phyloP scores from a whole-genome alignment of 2,888 invertebrate species.

The Phasia obesa region DNA sequence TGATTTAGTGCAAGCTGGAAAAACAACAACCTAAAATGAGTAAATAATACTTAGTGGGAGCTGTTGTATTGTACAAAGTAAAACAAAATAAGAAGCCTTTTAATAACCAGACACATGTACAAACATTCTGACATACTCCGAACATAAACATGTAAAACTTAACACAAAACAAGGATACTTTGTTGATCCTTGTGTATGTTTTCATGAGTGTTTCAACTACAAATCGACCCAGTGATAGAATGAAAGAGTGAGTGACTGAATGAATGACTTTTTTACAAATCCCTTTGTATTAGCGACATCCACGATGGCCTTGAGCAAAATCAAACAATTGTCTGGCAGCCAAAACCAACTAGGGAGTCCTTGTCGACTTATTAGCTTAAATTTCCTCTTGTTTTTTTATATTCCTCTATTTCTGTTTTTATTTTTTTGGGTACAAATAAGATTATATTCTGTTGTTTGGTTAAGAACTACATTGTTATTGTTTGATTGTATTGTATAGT shows the following conservation, averaged over 20 bases:
- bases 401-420: neutral
- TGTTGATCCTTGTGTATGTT: slow-evolving; percentile 18
- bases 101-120: too few species aligned
- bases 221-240: neutral
- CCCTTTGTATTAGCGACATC: slow-evolving; percentile 51
- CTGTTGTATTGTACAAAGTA: too few species aligned
- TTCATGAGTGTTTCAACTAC: slow-evolving; percentile 8
- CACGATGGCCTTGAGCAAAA: neutral
- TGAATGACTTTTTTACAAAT: neutral
- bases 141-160: slow-evolving; percentile 13
- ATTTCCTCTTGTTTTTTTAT: neutral
- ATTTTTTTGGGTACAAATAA: too few species aligned
- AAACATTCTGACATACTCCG: too few species aligned
- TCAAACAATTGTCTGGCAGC: too few species aligned
- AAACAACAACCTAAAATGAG: neutral
- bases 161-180: slow-evolving; percentile 19
- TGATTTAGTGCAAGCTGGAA: too few species aligned
- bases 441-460: too few species aligned
- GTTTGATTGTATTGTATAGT: too few species aligned
- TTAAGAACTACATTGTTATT: slow-evolving; percentile 10
- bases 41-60: neutral
- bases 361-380: too few species aligned
- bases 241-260: neutral
- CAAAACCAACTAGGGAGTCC: neutral
- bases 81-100: neutral